A percentile compares a stretch with the other conserved stretches of the same genome.
phyloP scores from a whole-genome alignment of 2,797 vertebrate species.

The Eidolon dupreanum region DNA sequence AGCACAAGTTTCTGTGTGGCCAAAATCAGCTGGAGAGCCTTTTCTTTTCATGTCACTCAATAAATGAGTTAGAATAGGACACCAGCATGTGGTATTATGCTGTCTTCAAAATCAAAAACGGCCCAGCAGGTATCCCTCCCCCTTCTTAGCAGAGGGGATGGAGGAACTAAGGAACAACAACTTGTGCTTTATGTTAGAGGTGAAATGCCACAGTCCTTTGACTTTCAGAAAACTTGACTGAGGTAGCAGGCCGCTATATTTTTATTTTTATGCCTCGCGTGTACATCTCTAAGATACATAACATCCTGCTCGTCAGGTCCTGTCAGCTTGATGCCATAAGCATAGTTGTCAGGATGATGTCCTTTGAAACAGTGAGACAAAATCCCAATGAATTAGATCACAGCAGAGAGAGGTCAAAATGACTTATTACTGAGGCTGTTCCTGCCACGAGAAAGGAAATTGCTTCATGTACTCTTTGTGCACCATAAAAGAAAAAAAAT shows the following conservation, averaged over 20 bases:
- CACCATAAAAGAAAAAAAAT: not conserved
- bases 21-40: not conserved
- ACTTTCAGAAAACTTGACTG: conserved; percentile 43
- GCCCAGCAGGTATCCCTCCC: not conserved
- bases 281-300: not conserved
- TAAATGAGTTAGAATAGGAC: conserved; percentile 5
- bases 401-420: not conserved
- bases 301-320: conserved; percentile 10
- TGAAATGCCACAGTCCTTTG: not conserved
- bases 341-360: not conserved
- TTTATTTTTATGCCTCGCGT: conserved; percentile 31
- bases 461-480: not conserved
- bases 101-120: conserved; percentile 30
- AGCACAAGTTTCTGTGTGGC: not conserved
- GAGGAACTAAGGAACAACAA: not conserved
- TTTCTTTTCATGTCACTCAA: conserved; percentile 6
- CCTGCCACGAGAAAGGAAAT: not conserved
- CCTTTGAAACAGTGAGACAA: conserved; percentile 1
- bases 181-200: not conserved
- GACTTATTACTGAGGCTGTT: not conserved
- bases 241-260: not conserved
- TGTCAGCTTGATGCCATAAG: not conserved
- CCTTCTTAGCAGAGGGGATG: not conserved
- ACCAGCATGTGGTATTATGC: not conserved
- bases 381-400: conserved; percentile 11